Percentiles rank a stretch among this genome's conserved stretches.
Evolutionary conservation across 2,113 vertebrate genomes (phyloP).

Genomic region (Ardeotis arabs): DNA sequence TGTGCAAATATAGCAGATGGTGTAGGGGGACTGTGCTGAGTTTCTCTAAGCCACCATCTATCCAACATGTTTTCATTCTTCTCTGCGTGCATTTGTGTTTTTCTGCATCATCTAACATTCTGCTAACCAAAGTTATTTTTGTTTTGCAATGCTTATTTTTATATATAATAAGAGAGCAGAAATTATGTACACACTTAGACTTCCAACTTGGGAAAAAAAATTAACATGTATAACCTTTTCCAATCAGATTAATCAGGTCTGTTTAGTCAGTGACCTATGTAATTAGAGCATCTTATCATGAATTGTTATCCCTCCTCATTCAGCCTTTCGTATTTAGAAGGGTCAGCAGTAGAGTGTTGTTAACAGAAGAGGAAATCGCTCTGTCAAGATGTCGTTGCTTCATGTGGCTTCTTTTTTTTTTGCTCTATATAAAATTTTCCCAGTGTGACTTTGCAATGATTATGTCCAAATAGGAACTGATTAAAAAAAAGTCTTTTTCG

Average conservation of each 20-base stretch:
- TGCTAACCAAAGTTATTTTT: neutral
- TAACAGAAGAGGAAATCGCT: conserved; percentile 9
- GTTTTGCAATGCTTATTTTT: neutral
- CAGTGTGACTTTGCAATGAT: neutral
- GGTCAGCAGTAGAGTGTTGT: neutral
- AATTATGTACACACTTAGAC: neutral
- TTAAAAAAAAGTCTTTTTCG: neutral
- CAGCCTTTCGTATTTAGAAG: neutral
- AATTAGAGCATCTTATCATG: neutral
- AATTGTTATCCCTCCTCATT: neutral
- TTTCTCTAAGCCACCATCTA: neutral
- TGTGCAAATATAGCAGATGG: neutral
- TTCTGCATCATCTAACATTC: neutral
- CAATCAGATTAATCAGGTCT: neutral
- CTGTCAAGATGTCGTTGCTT: neutral
- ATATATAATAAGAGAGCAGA: neutral
- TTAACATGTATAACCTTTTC: neutral
- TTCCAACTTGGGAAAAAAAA: neutral
- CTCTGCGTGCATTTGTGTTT: neutral
- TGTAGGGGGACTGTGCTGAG: neutral
- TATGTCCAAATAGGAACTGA: neutral
- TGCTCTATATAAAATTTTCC: neutral
- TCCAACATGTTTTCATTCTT: neutral
- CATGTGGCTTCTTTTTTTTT: neutral
- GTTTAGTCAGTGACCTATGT: neutral